phyloP scores from a whole-genome alignment of 2,113 vertebrate species.

The Odobenus rosmarus region DNA sequence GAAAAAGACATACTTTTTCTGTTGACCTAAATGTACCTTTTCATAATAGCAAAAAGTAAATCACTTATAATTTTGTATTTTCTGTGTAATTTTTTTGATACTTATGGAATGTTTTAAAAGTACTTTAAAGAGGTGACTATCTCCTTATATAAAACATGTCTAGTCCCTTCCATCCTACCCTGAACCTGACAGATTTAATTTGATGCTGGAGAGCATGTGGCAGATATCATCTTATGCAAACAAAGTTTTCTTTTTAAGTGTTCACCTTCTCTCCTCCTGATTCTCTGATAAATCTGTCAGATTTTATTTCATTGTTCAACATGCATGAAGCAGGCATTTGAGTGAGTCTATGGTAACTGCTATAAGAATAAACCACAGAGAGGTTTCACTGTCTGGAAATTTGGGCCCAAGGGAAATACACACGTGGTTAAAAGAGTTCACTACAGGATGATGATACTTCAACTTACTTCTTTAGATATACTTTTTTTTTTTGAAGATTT shows the following conservation, averaged over 20 bases:
- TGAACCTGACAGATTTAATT: neutral
- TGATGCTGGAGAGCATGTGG: neutral
- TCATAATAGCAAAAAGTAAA: neutral
- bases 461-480: neutral
- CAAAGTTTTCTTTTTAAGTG: neutral
- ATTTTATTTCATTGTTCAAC: neutral
- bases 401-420: neutral
- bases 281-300: neutral
- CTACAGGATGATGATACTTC: neutral
- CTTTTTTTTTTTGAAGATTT: neutral
- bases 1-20: neutral
- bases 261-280: neutral
- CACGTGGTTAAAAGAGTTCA: neutral
- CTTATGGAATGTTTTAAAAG: neutral
- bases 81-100: neutral
- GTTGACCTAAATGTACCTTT: neutral
- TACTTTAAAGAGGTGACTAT: neutral
- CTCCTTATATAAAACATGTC: neutral
- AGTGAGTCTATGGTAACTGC: neutral
- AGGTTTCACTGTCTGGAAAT: neutral
- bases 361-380: neutral
- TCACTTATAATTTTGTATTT: slow-evolving; percentile 30
- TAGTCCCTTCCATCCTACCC: neutral
- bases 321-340: neutral
- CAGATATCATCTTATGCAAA: neutral